Evolutionary conservation across 2,888 invertebrate genomes (phyloP).

Genomic region (Beris morrisii): DNA sequence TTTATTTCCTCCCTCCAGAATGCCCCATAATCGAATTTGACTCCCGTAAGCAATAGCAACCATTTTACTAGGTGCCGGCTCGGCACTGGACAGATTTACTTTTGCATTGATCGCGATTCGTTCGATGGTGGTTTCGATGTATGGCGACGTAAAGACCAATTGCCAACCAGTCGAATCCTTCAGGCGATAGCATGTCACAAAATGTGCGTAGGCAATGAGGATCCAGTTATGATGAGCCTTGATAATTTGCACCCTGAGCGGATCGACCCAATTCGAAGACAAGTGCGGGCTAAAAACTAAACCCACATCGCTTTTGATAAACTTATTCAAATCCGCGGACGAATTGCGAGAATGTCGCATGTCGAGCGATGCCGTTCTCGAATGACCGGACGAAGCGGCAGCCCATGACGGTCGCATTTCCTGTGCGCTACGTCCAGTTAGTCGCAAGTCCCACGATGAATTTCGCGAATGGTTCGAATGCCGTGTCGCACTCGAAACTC

Average conservation of each 20-base stretch:
- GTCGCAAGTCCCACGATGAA: slow-evolving; percentile 77
- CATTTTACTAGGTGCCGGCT: slow-evolving; percentile 70
- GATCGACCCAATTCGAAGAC: slow-evolving; percentile 71
- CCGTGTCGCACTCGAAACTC: slow-evolving; percentile 39
- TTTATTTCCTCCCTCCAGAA: slow-evolving; percentile 74
- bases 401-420: slow-evolving; percentile 46
- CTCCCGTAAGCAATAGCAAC: slow-evolving; percentile 79
- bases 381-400: slow-evolving; percentile 29
- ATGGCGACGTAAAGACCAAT: slow-evolving; percentile 89
- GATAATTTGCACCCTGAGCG: slow-evolving; percentile 85
- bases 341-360: slow-evolving; percentile 65
- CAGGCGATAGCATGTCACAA: slow-evolving; percentile 89
- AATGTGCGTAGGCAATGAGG: slow-evolving; percentile 93
- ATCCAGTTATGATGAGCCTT: slow-evolving; percentile 99
- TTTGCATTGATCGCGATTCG: slow-evolving; percentile 86
- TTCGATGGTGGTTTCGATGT: slow-evolving; percentile 86
- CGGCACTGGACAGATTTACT: slow-evolving; percentile 60
- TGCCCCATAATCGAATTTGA: slow-evolving; percentile 77
- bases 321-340: slow-evolving; percentile 73
- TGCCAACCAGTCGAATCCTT: slow-evolving; percentile 98
- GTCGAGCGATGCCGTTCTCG: slow-evolving; percentile 30
- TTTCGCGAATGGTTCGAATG: slow-evolving; percentile 70
- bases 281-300: slow-evolving; percentile 66
- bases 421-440: slow-evolving; percentile 44
- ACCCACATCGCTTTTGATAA: slow-evolving; percentile 70